Evolutionary conservation across 2,888 invertebrate genomes (phyloP).

Genomic region (Hirtodrosophila histrioides): DNA sequence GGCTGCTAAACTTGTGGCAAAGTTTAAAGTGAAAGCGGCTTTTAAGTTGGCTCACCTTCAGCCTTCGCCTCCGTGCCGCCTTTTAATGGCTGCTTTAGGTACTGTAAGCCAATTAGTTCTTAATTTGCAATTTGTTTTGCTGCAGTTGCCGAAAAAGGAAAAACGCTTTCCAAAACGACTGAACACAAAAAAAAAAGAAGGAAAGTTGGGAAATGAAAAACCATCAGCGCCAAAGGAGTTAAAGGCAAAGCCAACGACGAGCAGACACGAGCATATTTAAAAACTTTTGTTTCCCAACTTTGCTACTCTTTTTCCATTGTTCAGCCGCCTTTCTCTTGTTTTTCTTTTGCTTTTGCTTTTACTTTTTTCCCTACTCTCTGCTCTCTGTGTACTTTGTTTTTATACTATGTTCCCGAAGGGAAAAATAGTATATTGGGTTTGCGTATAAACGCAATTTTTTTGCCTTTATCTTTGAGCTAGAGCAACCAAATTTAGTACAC

Average conservation of each 20-base stretch:
- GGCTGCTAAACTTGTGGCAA: conserved; percentile 59
- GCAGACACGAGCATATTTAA: conserved; percentile 76
- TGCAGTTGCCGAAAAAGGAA: conserved; percentile 59
- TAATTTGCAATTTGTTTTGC: conserved; percentile 80
- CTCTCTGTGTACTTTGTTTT: too few relatives aligned
- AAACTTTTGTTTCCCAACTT: conserved; percentile 73
- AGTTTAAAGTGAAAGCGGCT: conserved; percentile 74
- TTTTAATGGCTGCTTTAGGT: conserved; percentile 76
- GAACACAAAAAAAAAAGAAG: conserved; percentile 15
- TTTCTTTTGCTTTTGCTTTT: too few relatives aligned
- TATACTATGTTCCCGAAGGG: too few relatives aligned
- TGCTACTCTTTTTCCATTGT: conserved; percentile 55
- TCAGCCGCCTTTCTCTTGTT: conserved; percentile 26
- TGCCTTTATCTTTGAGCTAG: too few relatives aligned
- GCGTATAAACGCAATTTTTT: too few relatives aligned
- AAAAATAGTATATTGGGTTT: too few relatives aligned
- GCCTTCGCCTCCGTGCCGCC: conserved; percentile 30
- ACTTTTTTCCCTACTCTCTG: too few relatives aligned
- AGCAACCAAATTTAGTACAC: too few relatives aligned
- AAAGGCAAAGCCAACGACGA: conserved; percentile 68
- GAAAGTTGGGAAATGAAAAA: conserved; percentile 26
- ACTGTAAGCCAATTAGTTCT: conserved; percentile 80
- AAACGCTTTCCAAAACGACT: not conserved
- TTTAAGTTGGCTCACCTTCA: conserved; percentile 45
- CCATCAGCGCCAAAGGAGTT: conserved; percentile 61